A percentile compares a stretch with the other conserved stretches of the same genome.
These are phyloP conservation scores for Apocheima hispidaria DNA, from an alignment of 2,888 invertebrate genomes.

Conservation along the genomic window DNA sequence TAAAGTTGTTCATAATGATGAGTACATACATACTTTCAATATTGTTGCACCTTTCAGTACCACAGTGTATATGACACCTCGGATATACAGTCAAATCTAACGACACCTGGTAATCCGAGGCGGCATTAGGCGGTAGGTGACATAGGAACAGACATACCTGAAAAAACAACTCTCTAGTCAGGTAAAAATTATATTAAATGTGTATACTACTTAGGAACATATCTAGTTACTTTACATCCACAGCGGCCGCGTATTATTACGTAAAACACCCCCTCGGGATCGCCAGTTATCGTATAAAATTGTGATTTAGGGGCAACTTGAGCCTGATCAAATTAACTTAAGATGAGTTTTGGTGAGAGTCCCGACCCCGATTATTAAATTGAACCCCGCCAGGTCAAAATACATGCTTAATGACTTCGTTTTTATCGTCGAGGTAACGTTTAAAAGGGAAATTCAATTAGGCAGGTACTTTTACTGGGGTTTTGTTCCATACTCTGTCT, in stretches of 20 bases:
- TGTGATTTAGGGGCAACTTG: conserved; percentile 24
- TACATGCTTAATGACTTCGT: conserved; percentile 12
- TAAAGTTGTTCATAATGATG: too few relatives aligned
- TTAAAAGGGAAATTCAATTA: conserved; percentile 9
- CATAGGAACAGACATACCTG: too few relatives aligned
- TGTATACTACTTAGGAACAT: too few relatives aligned
- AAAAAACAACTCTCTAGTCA: too few relatives aligned
- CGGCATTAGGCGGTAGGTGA: too few relatives aligned
- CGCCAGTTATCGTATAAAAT: conserved; percentile 22
- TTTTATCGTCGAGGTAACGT: neutral
- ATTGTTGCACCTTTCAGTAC: too few relatives aligned
- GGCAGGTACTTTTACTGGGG: neutral
- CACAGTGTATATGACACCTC: too few relatives aligned
- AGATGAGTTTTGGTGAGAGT: conserved; percentile 25
- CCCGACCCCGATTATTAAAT: conserved; percentile 26
- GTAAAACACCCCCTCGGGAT: conserved; percentile 14
- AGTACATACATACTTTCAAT: too few relatives aligned
- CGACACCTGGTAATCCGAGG: too few relatives aligned
- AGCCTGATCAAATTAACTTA: conserved; percentile 29
- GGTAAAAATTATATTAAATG: too few relatives aligned
- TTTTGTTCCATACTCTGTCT: neutral
- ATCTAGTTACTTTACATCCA: conserved; percentile 2
- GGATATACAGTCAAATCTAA: too few relatives aligned
- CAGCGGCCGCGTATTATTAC: conserved; percentile 4
- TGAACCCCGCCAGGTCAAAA: conserved; percentile 22